Percentiles rank a stretch among this genome's conserved stretches.
phyloP scores from a whole-genome alignment of 2,113 vertebrate genomes.

The Pituophis catenifer region DNA sequence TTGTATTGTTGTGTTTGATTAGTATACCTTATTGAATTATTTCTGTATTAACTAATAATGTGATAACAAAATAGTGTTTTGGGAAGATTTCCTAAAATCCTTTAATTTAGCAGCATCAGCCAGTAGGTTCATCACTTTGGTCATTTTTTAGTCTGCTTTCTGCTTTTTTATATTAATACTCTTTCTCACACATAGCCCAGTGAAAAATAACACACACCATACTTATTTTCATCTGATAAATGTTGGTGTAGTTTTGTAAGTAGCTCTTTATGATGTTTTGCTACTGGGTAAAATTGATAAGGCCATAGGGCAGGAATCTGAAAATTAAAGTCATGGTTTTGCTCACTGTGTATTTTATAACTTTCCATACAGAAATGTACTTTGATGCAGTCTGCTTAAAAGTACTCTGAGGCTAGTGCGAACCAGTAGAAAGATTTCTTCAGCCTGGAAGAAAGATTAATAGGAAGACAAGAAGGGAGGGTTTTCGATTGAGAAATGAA shows the following conservation, averaged over 20 bases:
- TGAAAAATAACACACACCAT: background rate
- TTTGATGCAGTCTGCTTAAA: constrained; percentile 22
- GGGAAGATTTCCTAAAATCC: background rate
- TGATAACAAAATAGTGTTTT: background rate
- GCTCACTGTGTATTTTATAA: background rate
- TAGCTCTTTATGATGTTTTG: background rate
- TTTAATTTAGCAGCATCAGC: background rate
- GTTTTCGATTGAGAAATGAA: constrained; percentile 49
- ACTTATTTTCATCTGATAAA: background rate
- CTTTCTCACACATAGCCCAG: background rate
- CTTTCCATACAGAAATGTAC: constrained; percentile 28
- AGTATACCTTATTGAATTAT: background rate
- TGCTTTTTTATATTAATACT: background rate
- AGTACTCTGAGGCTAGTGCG: constrained; percentile 34
- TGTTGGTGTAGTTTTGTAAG: background rate
- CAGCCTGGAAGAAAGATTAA: background rate
- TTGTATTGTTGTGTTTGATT: background rate
- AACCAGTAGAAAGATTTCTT: constrained; percentile 27
- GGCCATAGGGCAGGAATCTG: background rate
- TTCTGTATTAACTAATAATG: background rate
- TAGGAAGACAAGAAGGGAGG: constrained; percentile 43
- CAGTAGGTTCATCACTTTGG: background rate
- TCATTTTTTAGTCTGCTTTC: background rate
- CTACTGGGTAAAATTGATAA: background rate
- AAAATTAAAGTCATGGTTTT: constrained; percentile 38